A percentile compares a stretch with the other conserved stretches of the same genome.
These are phyloP conservation scores for Cochlearius cochlearius DNA, from an alignment of 2,113 vertebrate genomes.

Conservation along the genomic window DNA sequence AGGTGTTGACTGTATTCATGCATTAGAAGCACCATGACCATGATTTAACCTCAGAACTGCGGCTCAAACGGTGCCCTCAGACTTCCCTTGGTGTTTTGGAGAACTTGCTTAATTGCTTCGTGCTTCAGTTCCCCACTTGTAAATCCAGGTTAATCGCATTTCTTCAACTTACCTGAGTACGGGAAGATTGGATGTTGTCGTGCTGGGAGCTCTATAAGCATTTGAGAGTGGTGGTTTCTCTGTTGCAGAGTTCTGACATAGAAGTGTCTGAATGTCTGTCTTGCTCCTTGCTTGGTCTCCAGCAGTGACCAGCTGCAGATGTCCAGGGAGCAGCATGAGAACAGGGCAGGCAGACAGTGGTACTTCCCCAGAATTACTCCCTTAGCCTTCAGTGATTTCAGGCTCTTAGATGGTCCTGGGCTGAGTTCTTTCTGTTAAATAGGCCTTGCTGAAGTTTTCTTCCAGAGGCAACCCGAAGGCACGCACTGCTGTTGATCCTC, in stretches of 20 bases:
- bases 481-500: neutral
- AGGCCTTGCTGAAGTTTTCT: neutral
- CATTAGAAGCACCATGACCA: neutral
- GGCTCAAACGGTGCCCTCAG: neutral
- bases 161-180: neutral
- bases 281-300: neutral
- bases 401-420: neutral
- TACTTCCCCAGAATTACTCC: neutral
- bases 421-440: neutral
- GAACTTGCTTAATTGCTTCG: neutral
- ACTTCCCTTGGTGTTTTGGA: neutral
- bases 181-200: neutral
- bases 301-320: neutral
- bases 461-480: neutral
- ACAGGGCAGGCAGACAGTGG: no score
- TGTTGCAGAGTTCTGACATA: neutral
- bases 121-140: neutral
- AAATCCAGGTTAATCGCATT: neutral
- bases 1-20: neutral
- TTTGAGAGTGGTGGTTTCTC: neutral
- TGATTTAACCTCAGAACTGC: neutral
- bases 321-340: neutral
- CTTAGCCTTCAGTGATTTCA: neutral
- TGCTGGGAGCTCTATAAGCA: neutral
- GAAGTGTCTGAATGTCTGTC: neutral